Evolutionary conservation across 2,888 invertebrate species (phyloP), one percentile per base, ranked within the genome.

Genomic region (Mongoloraphidia duomilia): DNA sequence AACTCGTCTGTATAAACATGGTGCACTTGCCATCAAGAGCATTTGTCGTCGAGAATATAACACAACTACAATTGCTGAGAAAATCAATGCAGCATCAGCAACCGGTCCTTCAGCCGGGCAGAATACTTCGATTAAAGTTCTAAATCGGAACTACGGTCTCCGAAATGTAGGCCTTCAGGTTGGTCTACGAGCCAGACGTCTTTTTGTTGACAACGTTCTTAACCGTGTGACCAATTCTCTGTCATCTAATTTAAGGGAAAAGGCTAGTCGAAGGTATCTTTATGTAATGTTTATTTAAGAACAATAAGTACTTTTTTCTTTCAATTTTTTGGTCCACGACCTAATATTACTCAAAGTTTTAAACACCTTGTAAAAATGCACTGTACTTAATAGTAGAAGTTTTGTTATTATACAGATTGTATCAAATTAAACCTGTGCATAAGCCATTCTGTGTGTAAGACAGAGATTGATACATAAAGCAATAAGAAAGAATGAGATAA

Each of bases 171-270:
- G 76, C 41, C 65, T 73, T 50, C 73, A 74, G 53, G 69, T 76
- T 58, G 77, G 77, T 13, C 69, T 76, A 46, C 79, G 80, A 57
- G 81, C 82, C 2, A 69, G 82, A 41, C 71, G 76, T 53, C 68
- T 83, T 8, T 77, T 84, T 51, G 76, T 84, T 49, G 79, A 83
- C 61, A 82, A 79, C 62, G 76, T 84, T 47, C 67, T 84, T 33
- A 80, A 76, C 59, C 69, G 82, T 51, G 82, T 82, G 1, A 81
- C 82, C 8, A 79, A 78, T 53, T 77, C 73, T 50, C 69, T 80
- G 45, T 79, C 81, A 1, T 73, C 76, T 12, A 77, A 80, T 53
- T 63, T 82, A 46, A 70, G 82, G 42, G 71, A 73, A 50, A 73
- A 74, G 50, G 79, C 82, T 1, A 76, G 81, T 0, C 77, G 74